Conservation (phyloP, 2,113 vertebrate species). For the Dicerorhinus sumatrensis region DNA sequence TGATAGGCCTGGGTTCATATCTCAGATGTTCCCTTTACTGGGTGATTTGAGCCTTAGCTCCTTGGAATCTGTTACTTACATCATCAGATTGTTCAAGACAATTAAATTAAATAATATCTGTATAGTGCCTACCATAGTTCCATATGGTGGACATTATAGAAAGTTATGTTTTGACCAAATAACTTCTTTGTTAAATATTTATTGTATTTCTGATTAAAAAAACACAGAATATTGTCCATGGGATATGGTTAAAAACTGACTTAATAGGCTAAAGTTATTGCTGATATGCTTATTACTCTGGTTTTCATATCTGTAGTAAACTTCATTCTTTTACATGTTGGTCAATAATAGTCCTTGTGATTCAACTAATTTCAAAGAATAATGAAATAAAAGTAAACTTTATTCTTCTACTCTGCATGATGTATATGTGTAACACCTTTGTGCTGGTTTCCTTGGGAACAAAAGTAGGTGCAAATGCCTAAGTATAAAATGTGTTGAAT, state of each 20-base stretch:
- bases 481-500: neutral
- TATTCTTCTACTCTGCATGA: neutral
- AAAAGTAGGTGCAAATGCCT: constrained; percentile 39
- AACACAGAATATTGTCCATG: neutral
- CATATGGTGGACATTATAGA: neutral
- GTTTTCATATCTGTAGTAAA: neutral
- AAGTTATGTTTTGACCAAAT: neutral
- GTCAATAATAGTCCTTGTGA: neutral
- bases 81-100: neutral
- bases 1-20: neutral
- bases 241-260: neutral
- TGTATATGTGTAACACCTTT: neutral
- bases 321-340: constrained; percentile 4
- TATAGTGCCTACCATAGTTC: neutral
- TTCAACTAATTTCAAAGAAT: neutral
- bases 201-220: neutral
- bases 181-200: constrained; percentile 6
- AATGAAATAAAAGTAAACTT: constrained; percentile 4
- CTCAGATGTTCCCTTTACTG: neutral
- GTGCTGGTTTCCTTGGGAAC: constrained; percentile 60
- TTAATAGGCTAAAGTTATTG: neutral
- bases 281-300: neutral
- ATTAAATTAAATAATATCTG: neutral
- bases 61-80: neutral
- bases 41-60: neutral